Evolutionary conservation across 2,888 invertebrate species (phyloP).

Genomic region (Adelognathus sp.): DNA sequence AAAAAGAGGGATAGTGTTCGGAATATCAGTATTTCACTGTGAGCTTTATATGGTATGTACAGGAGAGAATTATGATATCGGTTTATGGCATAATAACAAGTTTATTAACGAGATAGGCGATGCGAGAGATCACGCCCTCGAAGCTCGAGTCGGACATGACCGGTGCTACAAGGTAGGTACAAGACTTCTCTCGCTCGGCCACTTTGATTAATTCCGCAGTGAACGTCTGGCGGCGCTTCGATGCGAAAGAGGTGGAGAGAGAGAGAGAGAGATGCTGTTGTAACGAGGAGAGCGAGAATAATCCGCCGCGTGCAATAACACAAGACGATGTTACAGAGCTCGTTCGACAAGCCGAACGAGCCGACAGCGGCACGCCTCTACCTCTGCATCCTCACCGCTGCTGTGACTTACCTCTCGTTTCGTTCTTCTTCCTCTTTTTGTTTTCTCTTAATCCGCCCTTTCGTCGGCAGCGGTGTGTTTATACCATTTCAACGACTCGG

Average conservation of each 20-base stretch:
- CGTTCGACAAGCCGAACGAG: slow-evolving; percentile 72
- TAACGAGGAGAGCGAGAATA: no score
- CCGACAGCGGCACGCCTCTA: slow-evolving; percentile 58
- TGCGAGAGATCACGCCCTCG: slow-evolving; percentile 62
- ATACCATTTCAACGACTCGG: slow-evolving; percentile 30
- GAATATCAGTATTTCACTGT: slow-evolving; percentile 5
- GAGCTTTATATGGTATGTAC: slow-evolving; percentile 23
- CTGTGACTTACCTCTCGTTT: slow-evolving; percentile 59
- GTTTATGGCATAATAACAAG: slow-evolving; percentile 61
- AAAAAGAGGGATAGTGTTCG: neutral
- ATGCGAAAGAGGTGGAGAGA: slow-evolving; percentile 50
- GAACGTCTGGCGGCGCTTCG: slow-evolving; percentile 34
- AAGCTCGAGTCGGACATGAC: slow-evolving; percentile 56
- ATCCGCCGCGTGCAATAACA: slow-evolving; percentile 61
- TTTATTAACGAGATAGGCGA: slow-evolving; percentile 60
- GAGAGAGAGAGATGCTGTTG: neutral
- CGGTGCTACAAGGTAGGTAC: slow-evolving; percentile 58
- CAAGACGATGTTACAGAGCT: slow-evolving; percentile 70
- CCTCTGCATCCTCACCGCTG: slow-evolving; percentile 45
- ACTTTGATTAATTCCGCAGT: slow-evolving; percentile 74
- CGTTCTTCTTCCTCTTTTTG: neutral
- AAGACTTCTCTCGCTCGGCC: slow-evolving; percentile 49
- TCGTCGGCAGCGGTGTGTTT: slow-evolving; percentile 33
- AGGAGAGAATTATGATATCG: slow-evolving; percentile 58
- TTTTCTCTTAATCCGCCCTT: neutral